A percentile compares a stretch with the other conserved stretches of the same genome.
Conservation (phyloP, 2,888 invertebrate species). For the Terebella lapidaria region DNA sequence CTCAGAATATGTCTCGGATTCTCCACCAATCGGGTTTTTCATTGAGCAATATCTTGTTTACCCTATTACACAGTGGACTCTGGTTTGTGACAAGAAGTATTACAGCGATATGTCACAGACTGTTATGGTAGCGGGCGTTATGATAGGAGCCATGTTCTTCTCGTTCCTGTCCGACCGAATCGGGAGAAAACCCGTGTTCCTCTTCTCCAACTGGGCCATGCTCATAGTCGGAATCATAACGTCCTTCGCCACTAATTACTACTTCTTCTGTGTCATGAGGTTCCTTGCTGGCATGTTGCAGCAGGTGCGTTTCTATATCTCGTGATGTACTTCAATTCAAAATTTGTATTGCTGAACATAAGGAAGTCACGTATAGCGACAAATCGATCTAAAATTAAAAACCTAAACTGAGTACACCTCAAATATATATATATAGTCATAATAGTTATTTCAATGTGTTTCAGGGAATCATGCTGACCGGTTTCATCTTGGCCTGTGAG, state of each 20-base stretch:
- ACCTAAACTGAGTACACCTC: no score
- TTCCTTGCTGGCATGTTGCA: conserved; percentile 29
- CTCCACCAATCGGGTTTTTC: no score
- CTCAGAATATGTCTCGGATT: no score
- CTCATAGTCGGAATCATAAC: conserved; percentile 24
- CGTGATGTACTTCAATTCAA: no score
- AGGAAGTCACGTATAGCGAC: no score
- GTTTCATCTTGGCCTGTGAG: conserved; percentile 31
- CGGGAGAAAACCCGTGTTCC: conserved; percentile 30
- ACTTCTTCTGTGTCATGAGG: conserved; percentile 26
- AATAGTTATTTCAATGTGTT: no score
- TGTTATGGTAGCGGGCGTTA: conserved; percentile 28
- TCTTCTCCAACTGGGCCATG: conserved; percentile 27
- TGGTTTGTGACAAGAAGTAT: conserved; percentile 29
- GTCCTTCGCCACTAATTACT: conserved; percentile 26
- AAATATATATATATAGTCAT: no score
- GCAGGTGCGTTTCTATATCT: conserved; percentile 21
- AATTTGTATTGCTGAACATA: no score
- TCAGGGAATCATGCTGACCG: conserved; percentile 31
- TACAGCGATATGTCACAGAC: conserved; percentile 28
- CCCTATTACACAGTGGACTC: conserved; percentile 33
- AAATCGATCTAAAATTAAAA: no score
- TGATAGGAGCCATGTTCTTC: conserved; percentile 30
- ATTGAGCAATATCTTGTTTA: no score
- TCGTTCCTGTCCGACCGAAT: conserved; percentile 25